Evolutionary conservation across 2,113 vertebrate genomes (phyloP), one percentile per base, ranked within the genome.

Genomic region (Cyphomyrus plagiostoma): DNA sequence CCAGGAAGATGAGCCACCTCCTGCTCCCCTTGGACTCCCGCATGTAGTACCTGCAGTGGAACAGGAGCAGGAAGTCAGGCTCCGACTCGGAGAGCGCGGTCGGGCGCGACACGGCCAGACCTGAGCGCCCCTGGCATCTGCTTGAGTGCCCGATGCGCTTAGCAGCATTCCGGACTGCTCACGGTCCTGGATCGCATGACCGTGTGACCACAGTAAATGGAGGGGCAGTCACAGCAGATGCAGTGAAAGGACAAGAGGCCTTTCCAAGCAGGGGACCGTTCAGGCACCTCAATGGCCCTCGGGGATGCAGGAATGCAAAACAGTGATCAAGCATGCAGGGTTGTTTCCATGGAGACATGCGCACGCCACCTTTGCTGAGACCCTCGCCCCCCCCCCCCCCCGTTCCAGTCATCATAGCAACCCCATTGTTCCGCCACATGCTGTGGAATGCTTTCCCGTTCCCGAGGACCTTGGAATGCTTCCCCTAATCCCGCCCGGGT

Each of bases 21-120:
- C 96, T 95, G 89, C 97, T 98, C 94, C 97, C 97, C 91, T 96
- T 97, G 11, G 97, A 98, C 91, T 98, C 97, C 94, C 97, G 97
- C 91, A 98, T 94, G 95, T 98, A 98, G 94, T 97, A 98, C 91
- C 97, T 98, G 94, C 5, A 90, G 88, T 86, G 80, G 58, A 84
- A 88, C 49, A 26, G 46, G 23, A 70, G 3, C 62, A 66, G n/a
- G 35, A 11, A 45, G 17, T 17, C 15, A 86, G 42, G 84, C 23
- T n/a, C 49, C 5, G 4, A 86, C 13, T 42, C 26, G 2, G 10
- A 50, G 85, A 4, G 62, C n/a, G 10, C 1, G 3, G 1, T 4
- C n/a, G 3, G 1, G 17, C 9, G 23, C 23, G 23, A n/a, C 56
- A 1, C 56, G 23, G 56, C 23, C 56, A 62, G 8, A 9, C 58